Evolutionary conservation across 2,888 invertebrate species (phyloP), one percentile per base, ranked within the genome.

Genomic region (Aphodius sticticus): DNA sequence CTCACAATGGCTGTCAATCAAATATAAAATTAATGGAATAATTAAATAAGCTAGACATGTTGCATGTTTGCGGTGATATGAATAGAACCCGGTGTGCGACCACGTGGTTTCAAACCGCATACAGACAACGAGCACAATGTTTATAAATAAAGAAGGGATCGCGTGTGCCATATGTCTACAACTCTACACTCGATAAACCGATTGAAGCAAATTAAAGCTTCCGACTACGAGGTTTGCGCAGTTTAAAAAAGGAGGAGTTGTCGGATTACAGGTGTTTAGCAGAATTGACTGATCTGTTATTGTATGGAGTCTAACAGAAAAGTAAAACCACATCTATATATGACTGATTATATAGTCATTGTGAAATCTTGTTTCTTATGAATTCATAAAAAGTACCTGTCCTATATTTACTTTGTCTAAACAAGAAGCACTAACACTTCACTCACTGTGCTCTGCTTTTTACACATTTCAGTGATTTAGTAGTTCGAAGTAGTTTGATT

Each of bases 1-100:
- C 69, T 14, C 76, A 76, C 71, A 79, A 76, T 70, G 78, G 75
- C 76, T 78, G 81, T 80, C 81, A 81, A 77, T 81, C 81, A 80
- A 79, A 80, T 81, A 69, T 81, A 81, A 81, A 80, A 81, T 81
- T 81, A 81, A 81, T 81, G 79, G 81, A 81, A 81, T 81, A 81
- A 81, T 81, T 81, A 81, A 81, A 80, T 79, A 76, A 79, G 70
- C 53, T 70, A 76, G 69, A 77, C 69, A 69, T 76, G 36, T 76
- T 53, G 53, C 74, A 37, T 74, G 36, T 78, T 26, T 69, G 79
- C 36, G 69, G 76, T 79, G 79, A 79, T 76, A 79, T 79, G 76
- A 76, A 76, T 79, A 79, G 78, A 78, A 72, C 16, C 35, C 35
- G 16, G 26, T 16, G 71, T 6, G 71, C 71, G 71, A 69, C 70